Percentiles rank a stretch among this genome's conserved stretches.
Conservation (phyloP, 2,888 invertebrate genomes). For the Odontocolon sp. region DNA sequence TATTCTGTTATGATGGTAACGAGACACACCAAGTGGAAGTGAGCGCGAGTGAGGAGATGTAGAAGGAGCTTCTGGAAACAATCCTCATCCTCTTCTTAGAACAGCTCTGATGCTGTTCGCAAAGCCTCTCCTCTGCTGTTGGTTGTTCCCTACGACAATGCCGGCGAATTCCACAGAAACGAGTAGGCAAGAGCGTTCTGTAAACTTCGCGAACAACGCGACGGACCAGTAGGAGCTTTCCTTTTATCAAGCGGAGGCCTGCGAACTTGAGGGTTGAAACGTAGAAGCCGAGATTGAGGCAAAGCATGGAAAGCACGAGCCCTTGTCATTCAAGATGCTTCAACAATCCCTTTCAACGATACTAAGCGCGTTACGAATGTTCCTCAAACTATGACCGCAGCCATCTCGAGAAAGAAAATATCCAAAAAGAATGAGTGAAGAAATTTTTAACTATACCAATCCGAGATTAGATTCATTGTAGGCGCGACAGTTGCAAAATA, state of each 20-base stretch:
- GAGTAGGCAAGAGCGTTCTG: constrained; percentile 47
- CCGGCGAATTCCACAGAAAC: constrained; percentile 54
- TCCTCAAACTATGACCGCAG: background rate
- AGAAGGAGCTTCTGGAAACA: constrained; percentile 35
- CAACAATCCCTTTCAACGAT: constrained; percentile 2
- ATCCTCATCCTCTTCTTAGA: constrained; percentile 9
- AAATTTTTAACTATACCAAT: constrained; percentile 28
- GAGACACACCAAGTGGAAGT: background rate
- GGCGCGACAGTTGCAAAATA: constrained; percentile 9
- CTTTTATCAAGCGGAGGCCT: constrained; percentile 26
- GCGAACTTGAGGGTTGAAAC: constrained; percentile 23
- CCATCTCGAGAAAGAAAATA: background rate
- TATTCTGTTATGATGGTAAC: constrained; percentile 40
- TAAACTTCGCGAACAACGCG: constrained; percentile 51
- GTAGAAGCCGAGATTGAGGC: constrained; percentile 26
- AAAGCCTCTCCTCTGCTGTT: constrained; percentile 29
- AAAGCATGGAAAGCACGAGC: constrained; percentile 33
- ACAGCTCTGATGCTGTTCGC: constrained; percentile 26
- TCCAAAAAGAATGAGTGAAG: constrained; percentile 5
- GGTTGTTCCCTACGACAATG: constrained; percentile 37
- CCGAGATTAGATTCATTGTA: constrained; percentile 29
- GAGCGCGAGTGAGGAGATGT: constrained; percentile 24
- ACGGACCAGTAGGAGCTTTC: constrained; percentile 27
- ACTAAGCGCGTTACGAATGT: constrained; percentile 38
- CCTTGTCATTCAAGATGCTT: constrained; percentile 33